phyloP scores from a whole-genome alignment of 1,140 invertebrate genomes.

The Marisa cornuarietis region DNA sequence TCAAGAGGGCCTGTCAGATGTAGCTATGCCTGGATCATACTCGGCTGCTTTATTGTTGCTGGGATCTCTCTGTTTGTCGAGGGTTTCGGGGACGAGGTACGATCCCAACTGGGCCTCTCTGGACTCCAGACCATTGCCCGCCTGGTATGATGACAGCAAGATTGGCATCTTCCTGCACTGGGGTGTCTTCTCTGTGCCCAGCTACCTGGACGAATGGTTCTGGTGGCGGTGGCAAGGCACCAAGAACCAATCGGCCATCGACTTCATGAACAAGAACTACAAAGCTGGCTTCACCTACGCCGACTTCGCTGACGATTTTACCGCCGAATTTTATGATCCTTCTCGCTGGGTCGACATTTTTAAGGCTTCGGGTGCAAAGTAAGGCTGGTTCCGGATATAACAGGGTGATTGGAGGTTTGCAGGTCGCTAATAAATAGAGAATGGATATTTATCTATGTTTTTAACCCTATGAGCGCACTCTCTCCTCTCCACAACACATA shows the following conservation, averaged over 20 bases:
- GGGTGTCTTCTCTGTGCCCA: constrained; percentile 60
- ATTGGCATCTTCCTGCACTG: constrained; percentile 66
- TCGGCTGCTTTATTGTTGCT: constrained; percentile 65
- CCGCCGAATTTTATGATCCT: constrained; percentile 48
- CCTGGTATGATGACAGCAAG: constrained; percentile 64
- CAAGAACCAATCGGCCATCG: constrained; percentile 21
- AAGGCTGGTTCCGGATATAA: constrained; percentile 16
- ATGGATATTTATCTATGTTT: too few relatives aligned
- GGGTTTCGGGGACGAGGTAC: constrained; percentile 24
- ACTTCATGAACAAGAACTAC: constrained; percentile 60
- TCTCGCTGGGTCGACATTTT: constrained; percentile 45
- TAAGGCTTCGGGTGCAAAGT: constrained; percentile 47
- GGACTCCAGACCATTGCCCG: constrained; percentile 58
- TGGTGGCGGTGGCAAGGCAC: constrained; percentile 57
- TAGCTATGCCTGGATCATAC: constrained; percentile 48
- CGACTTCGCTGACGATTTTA: constrained; percentile 51
- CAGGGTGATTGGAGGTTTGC: too few relatives aligned
- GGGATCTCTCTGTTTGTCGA: constrained; percentile 53
- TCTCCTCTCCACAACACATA: too few relatives aligned
- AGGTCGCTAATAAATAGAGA: too few relatives aligned
- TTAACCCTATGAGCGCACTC: too few relatives aligned
- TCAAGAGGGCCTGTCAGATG: too few relatives aligned
- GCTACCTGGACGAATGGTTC: constrained; percentile 46
- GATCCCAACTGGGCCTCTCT: constrained; percentile 59
- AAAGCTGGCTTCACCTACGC: constrained; percentile 54